Conservation (phyloP, 2,888 invertebrate species). For the Argyresthia goedartella region DNA sequence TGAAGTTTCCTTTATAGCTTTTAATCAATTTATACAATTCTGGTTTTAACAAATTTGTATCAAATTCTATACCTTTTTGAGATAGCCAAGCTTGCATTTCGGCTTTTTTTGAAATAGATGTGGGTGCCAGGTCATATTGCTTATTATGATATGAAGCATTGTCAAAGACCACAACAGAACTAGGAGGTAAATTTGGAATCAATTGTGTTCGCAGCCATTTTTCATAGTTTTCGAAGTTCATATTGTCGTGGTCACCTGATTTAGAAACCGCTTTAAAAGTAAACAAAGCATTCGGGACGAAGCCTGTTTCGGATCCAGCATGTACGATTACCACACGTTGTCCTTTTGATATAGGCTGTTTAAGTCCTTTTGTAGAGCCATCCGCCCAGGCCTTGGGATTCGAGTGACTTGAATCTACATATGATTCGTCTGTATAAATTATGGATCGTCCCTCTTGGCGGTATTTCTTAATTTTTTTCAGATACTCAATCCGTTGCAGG, state of each 20-base stretch:
- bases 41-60: too few relatives aligned
- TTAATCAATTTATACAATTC: too few relatives aligned
- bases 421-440: slow-evolving; percentile 1
- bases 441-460: background rate
- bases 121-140: too few relatives aligned
- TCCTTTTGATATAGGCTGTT: slow-evolving; percentile 13
- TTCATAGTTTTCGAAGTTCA: background rate
- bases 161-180: too few relatives aligned
- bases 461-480: background rate
- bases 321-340: slow-evolving; percentile 6
- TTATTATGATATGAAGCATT: too few relatives aligned
- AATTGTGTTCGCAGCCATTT: slow-evolving; percentile 14
- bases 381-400: slow-evolving; percentile 2
- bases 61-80: too few relatives aligned
- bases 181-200: slow-evolving; percentile 8
- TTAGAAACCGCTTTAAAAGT: background rate
- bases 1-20: too few relatives aligned
- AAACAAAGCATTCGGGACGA: slow-evolving; percentile 1
- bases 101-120: too few relatives aligned
- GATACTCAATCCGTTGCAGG: background rate
- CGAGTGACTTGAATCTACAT: background rate
- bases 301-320: slow-evolving; percentile 1
- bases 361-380: slow-evolving; percentile 7
- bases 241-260: slow-evolving; percentile 14
- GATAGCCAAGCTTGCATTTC: too few relatives aligned